Base-by-base conservation (phyloP, 2,888 invertebrate species). In the Unio pictorum region DNA sequence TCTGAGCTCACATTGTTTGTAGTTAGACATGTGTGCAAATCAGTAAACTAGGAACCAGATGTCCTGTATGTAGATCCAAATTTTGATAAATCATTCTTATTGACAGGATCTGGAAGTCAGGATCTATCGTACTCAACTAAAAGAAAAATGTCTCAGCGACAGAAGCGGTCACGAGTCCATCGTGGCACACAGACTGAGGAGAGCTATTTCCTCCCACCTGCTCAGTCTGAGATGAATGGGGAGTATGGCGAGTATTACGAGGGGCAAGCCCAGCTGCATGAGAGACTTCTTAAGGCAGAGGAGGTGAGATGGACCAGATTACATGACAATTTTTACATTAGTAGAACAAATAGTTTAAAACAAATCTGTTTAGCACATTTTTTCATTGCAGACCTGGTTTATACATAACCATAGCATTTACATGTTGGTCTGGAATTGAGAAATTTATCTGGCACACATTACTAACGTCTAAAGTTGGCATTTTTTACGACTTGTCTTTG, bases 131-230 rank as follows among this genome's bases (percentile, higher is more conserved):
- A 86, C 59, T 82, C 86, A 59, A 78, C 86, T 61, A 88, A 88
- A 74, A 80, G 88, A n/a, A 88, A 87, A 75, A 87, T 88, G 81
- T 88, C 88, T 18, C 86, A 88, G 76, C 84, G 88, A 26, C 88
- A 85, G 68, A 82, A 83, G 67, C 80, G 76, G 58, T 79, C 80
- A 6, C 75, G 83, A 20, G 79, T 80, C 15, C 83, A 83, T 61
- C 82, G 83, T 61, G 79, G 82, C 45, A 86, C 87, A 23, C 87
- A 87, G 78, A 87, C 88, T 57, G 84, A 87, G 61, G 81, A 81
- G 64, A 72, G 76, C 55, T 81, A 81, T 66, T 81, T 79, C 68
- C 73, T 75, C 30, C 79, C 81, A 66, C 80, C 80, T 56, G 76
- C 80, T 20, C 79, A 71, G 65, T 70, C 74, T 67, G 75, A 80